Percentiles rank a stretch among this genome's conserved stretches.
Conservation (phyloP, 2,888 invertebrate genomes). For the Merodon equestris region DNA sequence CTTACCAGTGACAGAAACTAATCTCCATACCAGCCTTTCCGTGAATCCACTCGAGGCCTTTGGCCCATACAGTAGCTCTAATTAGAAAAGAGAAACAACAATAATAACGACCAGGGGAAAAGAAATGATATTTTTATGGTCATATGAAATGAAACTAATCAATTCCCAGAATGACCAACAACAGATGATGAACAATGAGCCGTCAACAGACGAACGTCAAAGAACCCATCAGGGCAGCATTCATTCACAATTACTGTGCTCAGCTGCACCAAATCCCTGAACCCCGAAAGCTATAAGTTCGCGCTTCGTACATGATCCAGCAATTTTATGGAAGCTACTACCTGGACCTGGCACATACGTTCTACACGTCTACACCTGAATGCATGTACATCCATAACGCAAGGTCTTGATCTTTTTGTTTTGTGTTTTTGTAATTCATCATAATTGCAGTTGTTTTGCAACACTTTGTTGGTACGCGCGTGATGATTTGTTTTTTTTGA, state of each 20-base stretch:
- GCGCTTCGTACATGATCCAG: conserved; percentile 1
- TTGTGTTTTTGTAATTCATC: conserved; percentile 62
- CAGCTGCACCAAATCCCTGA: conserved; percentile 36
- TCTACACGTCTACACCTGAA: no score
- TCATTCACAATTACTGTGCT: conserved; percentile 40
- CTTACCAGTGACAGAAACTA: no score
- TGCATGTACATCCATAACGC: no score
- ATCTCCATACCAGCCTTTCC: no score
- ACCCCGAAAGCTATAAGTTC: conserved; percentile 15
- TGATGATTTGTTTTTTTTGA: conserved; percentile 43
- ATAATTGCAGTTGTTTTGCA: conserved; percentile 66
- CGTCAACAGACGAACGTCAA: conserved; percentile 5
- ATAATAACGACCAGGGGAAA: background rate
- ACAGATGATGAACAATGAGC: no score
- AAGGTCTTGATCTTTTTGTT: background rate
- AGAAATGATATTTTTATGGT: background rate
- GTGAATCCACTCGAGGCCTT: no score
- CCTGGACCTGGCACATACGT: no score
- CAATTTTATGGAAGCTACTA: conserved; percentile 58
- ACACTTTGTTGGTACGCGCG: conserved; percentile 50
- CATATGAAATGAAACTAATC: conserved; percentile 36
- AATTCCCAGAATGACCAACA: conserved; percentile 21
- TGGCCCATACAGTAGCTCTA: conserved; percentile 30
- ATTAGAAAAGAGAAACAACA: no score
- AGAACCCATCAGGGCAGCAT: conserved; percentile 30